Percentiles rank a stretch among this genome's conserved stretches.
Conservation (phyloP, 2,888 invertebrate species). For the Lasioglossum lativentre region DNA sequence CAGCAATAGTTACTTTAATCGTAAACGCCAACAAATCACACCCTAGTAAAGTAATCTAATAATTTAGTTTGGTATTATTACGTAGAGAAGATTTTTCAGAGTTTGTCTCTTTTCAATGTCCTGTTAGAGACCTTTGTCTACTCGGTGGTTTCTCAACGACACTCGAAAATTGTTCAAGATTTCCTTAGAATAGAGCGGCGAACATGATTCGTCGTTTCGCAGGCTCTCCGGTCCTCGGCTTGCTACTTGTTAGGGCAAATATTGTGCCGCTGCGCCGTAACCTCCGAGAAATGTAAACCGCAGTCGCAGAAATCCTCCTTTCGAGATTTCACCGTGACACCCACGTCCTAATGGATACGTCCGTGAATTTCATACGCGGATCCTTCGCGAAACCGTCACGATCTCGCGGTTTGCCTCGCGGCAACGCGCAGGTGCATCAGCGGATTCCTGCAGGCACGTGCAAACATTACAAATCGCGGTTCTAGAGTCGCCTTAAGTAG, state of each 20-base stretch:
- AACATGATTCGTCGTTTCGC: constrained; percentile 1
- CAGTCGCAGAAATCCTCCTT: constrained; percentile 11
- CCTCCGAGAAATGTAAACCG: constrained; percentile 43
- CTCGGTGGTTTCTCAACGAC: not conserved
- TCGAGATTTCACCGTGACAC: not conserved
- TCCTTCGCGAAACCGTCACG: constrained; percentile 4
- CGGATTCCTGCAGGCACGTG: not conserved
- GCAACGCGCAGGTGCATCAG: not conserved
- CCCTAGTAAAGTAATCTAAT: not conserved
- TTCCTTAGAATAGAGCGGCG: not conserved
- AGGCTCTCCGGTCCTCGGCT: constrained; percentile 14
- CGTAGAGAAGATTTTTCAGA: too few species aligned
- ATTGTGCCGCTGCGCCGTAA: constrained; percentile 10
- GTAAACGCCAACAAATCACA: too few species aligned
- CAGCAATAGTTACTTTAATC: too few species aligned
- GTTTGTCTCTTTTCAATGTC: not conserved
- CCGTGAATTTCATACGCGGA: constrained; percentile 16
- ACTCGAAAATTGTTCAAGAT: not conserved
- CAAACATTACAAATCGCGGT: not conserved
- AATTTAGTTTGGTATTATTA: not conserved
- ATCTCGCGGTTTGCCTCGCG: constrained; percentile 16
- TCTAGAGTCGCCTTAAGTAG: not conserved
- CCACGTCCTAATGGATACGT: constrained; percentile 16
- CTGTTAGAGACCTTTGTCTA: not conserved
- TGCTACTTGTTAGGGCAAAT: constrained; percentile 21